Base-by-base conservation (phyloP, 2,113 vertebrate species). In the Oenanthe melanoleuca region DNA sequence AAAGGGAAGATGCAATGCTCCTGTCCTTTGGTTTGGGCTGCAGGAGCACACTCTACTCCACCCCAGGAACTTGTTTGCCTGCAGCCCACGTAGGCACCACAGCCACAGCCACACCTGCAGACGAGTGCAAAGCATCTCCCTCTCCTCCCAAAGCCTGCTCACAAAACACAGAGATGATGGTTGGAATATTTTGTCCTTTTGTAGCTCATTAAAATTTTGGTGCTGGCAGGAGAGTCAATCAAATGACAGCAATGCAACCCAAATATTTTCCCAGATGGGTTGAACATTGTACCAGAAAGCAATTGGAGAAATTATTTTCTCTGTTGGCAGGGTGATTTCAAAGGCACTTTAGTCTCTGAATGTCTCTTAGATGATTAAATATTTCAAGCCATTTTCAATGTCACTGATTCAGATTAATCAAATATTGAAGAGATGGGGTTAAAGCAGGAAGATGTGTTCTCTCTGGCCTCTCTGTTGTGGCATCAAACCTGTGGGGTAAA, bases 231-330 rank as follows among this genome's bases (percentile, higher is more conserved):
- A 78, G 78, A 84, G 78, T 86, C 81, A 91, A 66, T 92, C 91
- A 86, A 92, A 89, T 45, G 65, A 44, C 45, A 45, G 80, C 83
- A 71, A 86, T 2, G 49, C 65, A 91, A 86, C 94, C 83, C 83
- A 81, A 89, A 89, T 95, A 95, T 92, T 95, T 93, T 91, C 73
- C 73, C 61, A 33, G 52, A 71, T 21, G 80, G 72, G 66, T 49
- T 83, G 83, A 83, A 59, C 80, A 18, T 8, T 37, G 69, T 57
- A 86, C 78, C 86, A 71, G 65, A 52, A 90, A 93, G 86, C 85
- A 86, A 63, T 38, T 72, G 82, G 86, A 94, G 69, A 38, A 78
- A 86, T 67, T 1, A 78, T 94, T 86, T 92, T 89, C 87, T 82
- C 63, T 55, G 49, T 25, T 87, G 86, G 91, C 86, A 87, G 45